Evolutionary conservation across 2,888 invertebrate genomes (phyloP), one percentile per base, ranked within the genome.

Genomic region (Hemaris fuciformis): DNA sequence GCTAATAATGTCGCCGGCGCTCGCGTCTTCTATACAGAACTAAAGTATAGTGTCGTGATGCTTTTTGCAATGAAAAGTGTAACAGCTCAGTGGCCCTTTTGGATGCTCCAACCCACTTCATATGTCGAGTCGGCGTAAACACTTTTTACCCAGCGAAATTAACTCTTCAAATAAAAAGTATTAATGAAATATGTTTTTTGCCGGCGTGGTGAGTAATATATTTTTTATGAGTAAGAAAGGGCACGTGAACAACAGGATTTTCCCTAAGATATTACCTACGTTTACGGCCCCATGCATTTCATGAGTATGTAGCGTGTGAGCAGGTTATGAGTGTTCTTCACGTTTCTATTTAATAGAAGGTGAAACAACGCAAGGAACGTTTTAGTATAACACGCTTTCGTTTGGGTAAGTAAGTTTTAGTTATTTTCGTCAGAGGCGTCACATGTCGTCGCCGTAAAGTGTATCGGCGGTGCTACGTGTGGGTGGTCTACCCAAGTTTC

Each of bases 271-370:
- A 27, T 27, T 27, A 27, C 27, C 27, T 53, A 31, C 53, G 27
- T 46, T 46, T 53, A 53, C 18, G 31, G 31, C 31, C 31, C 27
- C 48, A 42, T 15, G 25, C 43, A 18, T 27, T 58, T 58, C 42
- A 58, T 58, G 25, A 42, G 25, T 58, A 58, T 58, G 18, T 27
- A 42, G 43, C 43, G 42, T 42, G 58, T 43, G 42, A 42, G 18
- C 42, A 13, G 58, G 42, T 58, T 58, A 59, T 25, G 58, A 59
- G 58, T 27, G 20, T 43, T 42, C 27, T 27, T 42, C 58, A 59
- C 27, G 27, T 15, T 53, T 13, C 10, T 43, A 43, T 59, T 59
- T 43, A 25, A 59, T 34, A 43, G 59, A 42, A 20, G 62, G 27
- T 23, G 27, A 31, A 15, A 53, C 31, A 27, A 7, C 18, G 4